A percentile compares a stretch with the other conserved stretches of the same genome.
These are phyloP conservation scores for Megalonaias nervosa DNA, from an alignment of 1,140 invertebrate species.

Conservation along the genomic window DNA sequence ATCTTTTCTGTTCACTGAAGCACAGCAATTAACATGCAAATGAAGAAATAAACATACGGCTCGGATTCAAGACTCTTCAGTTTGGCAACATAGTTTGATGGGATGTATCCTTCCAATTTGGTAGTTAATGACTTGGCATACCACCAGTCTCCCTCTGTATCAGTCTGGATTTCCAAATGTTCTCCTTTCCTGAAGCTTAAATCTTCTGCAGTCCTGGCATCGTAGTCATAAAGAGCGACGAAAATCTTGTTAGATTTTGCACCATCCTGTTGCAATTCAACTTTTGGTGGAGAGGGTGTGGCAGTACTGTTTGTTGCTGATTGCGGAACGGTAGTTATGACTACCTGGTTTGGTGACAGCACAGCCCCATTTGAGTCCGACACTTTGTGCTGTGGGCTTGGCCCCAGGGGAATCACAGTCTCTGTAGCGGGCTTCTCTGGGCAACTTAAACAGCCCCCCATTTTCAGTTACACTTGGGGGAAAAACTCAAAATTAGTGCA, in stretches of 20 bases:
- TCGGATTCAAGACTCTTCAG: slow-evolving; percentile 99
- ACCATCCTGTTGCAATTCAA: neutral
- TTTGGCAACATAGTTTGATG: slow-evolving; percentile 99
- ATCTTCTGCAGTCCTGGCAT: slow-evolving; percentile 98
- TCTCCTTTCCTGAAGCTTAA: slow-evolving; percentile 98
- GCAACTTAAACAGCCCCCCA: slow-evolving; percentile 36
- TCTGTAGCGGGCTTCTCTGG: slow-evolving; percentile 14
- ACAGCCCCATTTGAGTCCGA: slow-evolving; percentile 27
- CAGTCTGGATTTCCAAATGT: slow-evolving; percentile 97
- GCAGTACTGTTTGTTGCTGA: slow-evolving; percentile 1
- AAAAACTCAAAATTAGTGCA: no score
- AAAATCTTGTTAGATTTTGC: slow-evolving; percentile 73
- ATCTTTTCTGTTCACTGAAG: neutral
- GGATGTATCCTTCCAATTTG: slow-evolving; percentile 95
- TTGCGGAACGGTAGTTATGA: slow-evolving; percentile 17
- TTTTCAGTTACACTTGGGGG: neutral
- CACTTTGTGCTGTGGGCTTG: slow-evolving; percentile 29
- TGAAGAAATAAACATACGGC: slow-evolving; percentile 83
- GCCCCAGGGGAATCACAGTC: slow-evolving; percentile 12
- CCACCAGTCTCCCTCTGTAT: slow-evolving; percentile 99
- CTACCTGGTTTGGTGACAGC: slow-evolving; percentile 27
- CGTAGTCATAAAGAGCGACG: slow-evolving; percentile 98
- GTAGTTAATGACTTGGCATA: slow-evolving; percentile 95
- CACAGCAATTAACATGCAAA: slow-evolving; percentile 45
- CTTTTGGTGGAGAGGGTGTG: slow-evolving; percentile 18